A percentile compares a stretch with the other conserved stretches of the same genome.
Conservation (phyloP, 2,113 vertebrate species). For the Apteryx owenii region DNA sequence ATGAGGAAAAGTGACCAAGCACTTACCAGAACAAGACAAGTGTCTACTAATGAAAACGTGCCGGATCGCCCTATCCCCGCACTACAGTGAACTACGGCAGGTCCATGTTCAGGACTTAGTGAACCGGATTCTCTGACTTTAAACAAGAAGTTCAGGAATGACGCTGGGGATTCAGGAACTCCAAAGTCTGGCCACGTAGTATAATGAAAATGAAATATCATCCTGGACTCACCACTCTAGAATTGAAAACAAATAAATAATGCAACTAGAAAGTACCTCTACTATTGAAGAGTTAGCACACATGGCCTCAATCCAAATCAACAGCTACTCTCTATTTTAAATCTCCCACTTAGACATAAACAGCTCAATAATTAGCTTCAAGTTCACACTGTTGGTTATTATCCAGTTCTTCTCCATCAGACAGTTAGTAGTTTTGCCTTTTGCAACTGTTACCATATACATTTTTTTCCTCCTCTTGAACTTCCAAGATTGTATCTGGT, state of each 20-base stretch:
- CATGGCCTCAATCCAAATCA: background rate
- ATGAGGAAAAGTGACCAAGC: background rate
- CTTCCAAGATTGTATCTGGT: background rate
- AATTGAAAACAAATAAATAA: slow-evolving; percentile 60
- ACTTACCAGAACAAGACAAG: slow-evolving; percentile 94
- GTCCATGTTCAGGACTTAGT: slow-evolving; percentile 85
- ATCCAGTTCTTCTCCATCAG: no score
- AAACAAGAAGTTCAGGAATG: slow-evolving; percentile 96
- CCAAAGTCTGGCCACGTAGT: slow-evolving; percentile 99
- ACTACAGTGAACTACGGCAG: slow-evolving; percentile 93
- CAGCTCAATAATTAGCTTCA: background rate
- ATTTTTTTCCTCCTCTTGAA: background rate
- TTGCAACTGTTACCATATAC: fast-evolving
- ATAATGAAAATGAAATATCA: slow-evolving; percentile 98
- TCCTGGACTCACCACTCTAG: slow-evolving; percentile 89
- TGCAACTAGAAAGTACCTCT: background rate
- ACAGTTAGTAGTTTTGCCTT: background rate
- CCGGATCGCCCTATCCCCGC: slow-evolving; percentile 96
- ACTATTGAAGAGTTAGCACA: background rate
- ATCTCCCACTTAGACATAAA: background rate
- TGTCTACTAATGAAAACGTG: slow-evolving; percentile 95
- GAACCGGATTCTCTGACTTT: slow-evolving; percentile 94
- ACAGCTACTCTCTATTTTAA: background rate
- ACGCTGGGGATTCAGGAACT: slow-evolving; percentile 95
- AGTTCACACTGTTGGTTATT: background rate